These are phyloP conservation scores for Dryomyza anilis DNA, from an alignment of 2,888 invertebrate genomes.

Conservation along the genomic window DNA sequence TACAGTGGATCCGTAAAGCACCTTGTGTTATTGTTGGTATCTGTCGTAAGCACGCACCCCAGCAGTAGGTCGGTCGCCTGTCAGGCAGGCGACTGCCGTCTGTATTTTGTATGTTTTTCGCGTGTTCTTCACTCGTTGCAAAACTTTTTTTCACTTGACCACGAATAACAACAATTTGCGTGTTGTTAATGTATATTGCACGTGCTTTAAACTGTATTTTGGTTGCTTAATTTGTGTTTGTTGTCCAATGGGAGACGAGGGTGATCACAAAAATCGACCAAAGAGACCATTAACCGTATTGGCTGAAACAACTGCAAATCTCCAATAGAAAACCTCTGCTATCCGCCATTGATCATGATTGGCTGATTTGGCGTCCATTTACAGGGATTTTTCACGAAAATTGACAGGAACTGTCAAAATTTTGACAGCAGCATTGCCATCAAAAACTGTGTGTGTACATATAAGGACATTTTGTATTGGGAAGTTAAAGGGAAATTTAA, in stretches of 20 bases:
- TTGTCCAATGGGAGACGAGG: constrained; percentile 43
- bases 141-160: constrained; percentile 18
- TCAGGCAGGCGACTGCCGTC: not conserved
- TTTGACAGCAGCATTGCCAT: constrained; percentile 18
- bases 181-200: constrained; percentile 12
- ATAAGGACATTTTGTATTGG: no score
- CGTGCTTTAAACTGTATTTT: constrained; percentile 32
- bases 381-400: constrained; percentile 37
- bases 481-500: no score
- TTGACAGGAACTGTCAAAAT: constrained; percentile 35
- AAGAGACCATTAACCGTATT: constrained; percentile 37
- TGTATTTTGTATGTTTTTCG: no score
- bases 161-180: constrained; percentile 15
- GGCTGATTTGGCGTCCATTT: constrained; percentile 48
- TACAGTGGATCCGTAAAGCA: not conserved
- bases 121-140: no score
- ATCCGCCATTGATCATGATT: constrained; percentile 49
- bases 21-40: not conserved
- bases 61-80: not conserved
- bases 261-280: constrained; percentile 44
- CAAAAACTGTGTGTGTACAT: constrained; percentile 6
- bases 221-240: constrained; percentile 37
- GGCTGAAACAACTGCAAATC: constrained; percentile 40
- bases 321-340: constrained; percentile 47
- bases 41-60: not conserved